Evolutionary conservation across 2,888 invertebrate genomes (phyloP).

Genomic region (Archips crataeganus): DNA sequence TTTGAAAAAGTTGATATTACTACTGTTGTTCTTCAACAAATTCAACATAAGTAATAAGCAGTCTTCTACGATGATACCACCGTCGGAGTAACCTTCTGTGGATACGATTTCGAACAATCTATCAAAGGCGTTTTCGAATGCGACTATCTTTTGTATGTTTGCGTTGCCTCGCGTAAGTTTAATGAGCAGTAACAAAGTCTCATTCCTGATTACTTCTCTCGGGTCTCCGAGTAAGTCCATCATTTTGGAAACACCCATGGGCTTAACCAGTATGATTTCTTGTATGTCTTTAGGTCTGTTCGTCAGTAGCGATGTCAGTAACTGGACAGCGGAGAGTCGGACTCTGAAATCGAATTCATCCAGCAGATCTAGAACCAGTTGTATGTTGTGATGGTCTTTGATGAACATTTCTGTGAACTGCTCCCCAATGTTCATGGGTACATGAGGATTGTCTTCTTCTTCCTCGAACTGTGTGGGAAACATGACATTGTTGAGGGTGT

Average conservation of each 20-base stretch:
- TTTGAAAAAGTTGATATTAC: constrained; percentile 99
- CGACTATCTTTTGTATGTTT: constrained; percentile 99
- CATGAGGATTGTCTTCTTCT: constrained; percentile 89
- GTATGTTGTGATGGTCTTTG: constrained; percentile 94
- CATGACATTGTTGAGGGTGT: constrained; percentile 96
- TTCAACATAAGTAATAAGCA: constrained; percentile 97
- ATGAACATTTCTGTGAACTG: constrained; percentile 99
- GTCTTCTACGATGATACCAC: constrained; percentile 99
- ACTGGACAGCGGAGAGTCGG: constrained; percentile 94
- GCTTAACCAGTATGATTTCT: constrained; percentile 94
- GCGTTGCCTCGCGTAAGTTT: constrained; percentile 97
- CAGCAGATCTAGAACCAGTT: constrained; percentile 92
- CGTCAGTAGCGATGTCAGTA: constrained; percentile 94
- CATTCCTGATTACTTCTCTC: constrained; percentile 97
- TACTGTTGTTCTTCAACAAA: constrained; percentile 96
- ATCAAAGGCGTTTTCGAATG: constrained; percentile 99
- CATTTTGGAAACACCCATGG: constrained; percentile 98
- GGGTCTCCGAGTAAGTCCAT: constrained; percentile 98
- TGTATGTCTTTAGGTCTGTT: constrained; percentile 95
- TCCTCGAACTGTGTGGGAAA: constrained; percentile 93
- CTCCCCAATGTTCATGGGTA: constrained; percentile 92
- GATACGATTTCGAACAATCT: constrained; percentile 96
- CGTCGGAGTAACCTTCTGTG: constrained; percentile 96
- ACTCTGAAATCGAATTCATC: constrained; percentile 99
- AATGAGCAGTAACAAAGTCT: constrained; percentile 95